Base-by-base conservation (phyloP, 2,888 invertebrate species). In the Temnothorax ravouxi region DNA sequence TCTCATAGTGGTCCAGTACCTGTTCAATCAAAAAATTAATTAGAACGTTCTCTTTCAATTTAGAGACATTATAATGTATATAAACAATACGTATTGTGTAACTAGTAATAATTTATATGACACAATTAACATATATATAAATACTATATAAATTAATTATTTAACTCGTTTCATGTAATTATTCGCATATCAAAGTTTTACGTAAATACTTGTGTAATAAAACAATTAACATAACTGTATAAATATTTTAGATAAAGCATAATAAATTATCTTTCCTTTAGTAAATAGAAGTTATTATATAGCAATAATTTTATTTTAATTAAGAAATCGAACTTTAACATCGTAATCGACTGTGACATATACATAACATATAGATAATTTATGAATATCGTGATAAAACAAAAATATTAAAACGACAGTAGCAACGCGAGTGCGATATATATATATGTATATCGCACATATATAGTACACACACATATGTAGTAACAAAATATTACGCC, bases 1-100 rank as follows among this genome's bases (percentile, higher is more conserved):
- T 99, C 95, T 99, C 99, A 95, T 99, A 99, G 95, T 99, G 99
- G 95, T 99, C 99, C 91, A 99, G 97, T 25, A 99, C 99, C 98
- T 99, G 13, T 29, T 44, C 21, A 21, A 29, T 54, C 11, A 34
- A 6, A 34, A 34, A 34, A 34, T 6, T 6, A 34, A 34, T 34
- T 6, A 38, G 25, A 69, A 54, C 0, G 0, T 41, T 21, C 34
- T 34, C 34, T 34, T 34, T 61, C 29, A 34, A 8, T 61, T 61
- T 25, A 61, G n/a, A n/a, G 6, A 29, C 18, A 29, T 61, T 44
- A 38, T 76, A 1, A 18, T 54, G 3, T 0, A 52, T 11, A 66
- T 21, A 50, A 52, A 38, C 1, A 21, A 29, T 29, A 34, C 18
- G 1, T 61, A 44, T 13, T 1, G 9, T 18, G 15, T 9, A 25